These are phyloP conservation scores for Bufo bufo DNA, from an alignment of 2,113 vertebrate species.

Conservation along the genomic window DNA sequence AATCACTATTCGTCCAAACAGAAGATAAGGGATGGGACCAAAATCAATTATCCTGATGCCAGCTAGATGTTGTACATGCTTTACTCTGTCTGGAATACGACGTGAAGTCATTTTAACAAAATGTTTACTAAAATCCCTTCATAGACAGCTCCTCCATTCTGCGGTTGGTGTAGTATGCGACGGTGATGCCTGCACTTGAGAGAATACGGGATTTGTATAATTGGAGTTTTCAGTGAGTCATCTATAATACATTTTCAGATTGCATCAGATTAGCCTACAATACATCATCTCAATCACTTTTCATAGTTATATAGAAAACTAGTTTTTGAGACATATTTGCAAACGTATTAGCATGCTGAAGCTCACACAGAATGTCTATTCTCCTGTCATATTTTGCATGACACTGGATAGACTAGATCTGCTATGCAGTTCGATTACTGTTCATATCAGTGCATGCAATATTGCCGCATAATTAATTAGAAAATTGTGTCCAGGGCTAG, in stretches of 20 bases:
- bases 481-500: neutral
- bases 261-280: neutral
- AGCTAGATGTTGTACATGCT: constrained; percentile 6
- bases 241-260: neutral
- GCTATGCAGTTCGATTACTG: neutral
- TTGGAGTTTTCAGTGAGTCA: neutral
- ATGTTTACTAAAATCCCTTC: neutral
- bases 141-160: neutral
- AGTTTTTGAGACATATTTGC: neutral
- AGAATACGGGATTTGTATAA: neutral
- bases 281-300: neutral
- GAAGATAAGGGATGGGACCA: neutral
- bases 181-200: neutral
- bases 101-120: neutral
- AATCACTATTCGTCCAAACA: constrained; percentile 12
- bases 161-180: neutral
- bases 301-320: neutral
- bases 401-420: neutral
- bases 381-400: neutral
- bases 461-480: neutral
- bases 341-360: neutral
- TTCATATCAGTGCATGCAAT: neutral
- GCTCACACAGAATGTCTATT: neutral
- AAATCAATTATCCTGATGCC: constrained; percentile 29
- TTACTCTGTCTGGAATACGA: constrained; percentile 21